Evolutionary conservation across 1,140 invertebrate genomes (phyloP).

Genomic region (Thaumatotibia leucotreta): DNA sequence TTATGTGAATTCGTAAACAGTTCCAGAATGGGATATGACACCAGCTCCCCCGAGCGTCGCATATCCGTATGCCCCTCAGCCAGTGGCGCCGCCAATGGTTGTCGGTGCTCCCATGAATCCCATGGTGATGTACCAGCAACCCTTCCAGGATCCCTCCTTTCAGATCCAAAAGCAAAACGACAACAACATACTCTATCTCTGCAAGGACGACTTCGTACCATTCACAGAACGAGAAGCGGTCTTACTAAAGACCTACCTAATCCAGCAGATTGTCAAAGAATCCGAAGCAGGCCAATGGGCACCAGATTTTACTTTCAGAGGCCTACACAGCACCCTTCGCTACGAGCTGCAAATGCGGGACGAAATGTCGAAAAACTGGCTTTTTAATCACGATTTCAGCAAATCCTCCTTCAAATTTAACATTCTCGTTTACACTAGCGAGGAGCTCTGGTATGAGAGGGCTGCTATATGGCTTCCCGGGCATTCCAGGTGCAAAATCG

Average conservation of each 20-base stretch:
- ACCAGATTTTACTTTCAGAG: conserved; percentile 56
- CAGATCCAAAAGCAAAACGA: conserved; percentile 17
- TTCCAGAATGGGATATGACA: conserved; percentile 31
- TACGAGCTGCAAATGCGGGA: conserved; percentile 52
- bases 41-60: not conserved
- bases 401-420: conserved; percentile 36
- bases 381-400: conserved; percentile 51
- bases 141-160: not conserved
- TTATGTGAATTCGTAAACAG: conserved; percentile 14
- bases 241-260: conserved; percentile 42
- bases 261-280: conserved; percentile 41
- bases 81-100: conserved; percentile 13
- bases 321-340: conserved; percentile 41
- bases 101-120: conserved; percentile 17
- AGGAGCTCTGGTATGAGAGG: conserved; percentile 61
- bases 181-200: conserved; percentile 45
- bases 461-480: conserved; percentile 67
- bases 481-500: conserved; percentile 51
- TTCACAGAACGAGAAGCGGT: conserved; percentile 37
- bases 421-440: conserved; percentile 54
- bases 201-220: conserved; percentile 54
- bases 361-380: conserved; percentile 45
- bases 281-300: conserved; percentile 44
- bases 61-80: not conserved
- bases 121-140: conserved; percentile 13